A percentile compares a stretch with the other conserved stretches of the same genome.
Conservation (phyloP, 1,140 invertebrate species). For the Neodiprion pinetum region DNA sequence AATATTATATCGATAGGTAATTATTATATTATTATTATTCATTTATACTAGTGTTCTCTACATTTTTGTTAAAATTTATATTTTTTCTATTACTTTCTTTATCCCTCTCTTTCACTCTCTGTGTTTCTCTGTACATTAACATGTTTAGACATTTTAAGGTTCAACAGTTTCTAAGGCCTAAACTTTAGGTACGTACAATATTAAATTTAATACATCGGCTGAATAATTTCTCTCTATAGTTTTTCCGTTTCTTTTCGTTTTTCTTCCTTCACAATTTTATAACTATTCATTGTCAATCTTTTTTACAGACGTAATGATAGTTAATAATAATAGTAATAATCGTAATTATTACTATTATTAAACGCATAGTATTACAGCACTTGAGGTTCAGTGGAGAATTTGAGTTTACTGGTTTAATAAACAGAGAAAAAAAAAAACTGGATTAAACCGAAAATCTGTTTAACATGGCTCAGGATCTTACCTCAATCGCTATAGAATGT, state of each 20-base stretch:
- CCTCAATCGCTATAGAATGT: not conserved
- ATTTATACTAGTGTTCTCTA: conserved; percentile 15
- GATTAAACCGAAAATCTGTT: not conserved
- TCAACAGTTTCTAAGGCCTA: conserved; percentile 45
- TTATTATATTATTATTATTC: conserved; percentile 18
- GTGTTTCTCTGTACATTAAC: conserved; percentile 22
- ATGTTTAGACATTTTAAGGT: conserved; percentile 32
- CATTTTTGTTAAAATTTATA: conserved; percentile 20
- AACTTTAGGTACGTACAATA: conserved; percentile 34
- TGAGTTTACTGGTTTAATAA: not conserved
- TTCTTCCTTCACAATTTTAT: conserved; percentile 20
- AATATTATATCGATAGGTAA: not conserved
- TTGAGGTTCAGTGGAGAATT: not conserved
- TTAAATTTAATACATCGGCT: not conserved
- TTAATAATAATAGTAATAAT: too few species aligned
- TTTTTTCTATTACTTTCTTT: conserved; percentile 12
- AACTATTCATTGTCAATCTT: conserved; percentile 30
- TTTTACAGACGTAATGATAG: conserved; percentile 3
- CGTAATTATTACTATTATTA: not conserved
- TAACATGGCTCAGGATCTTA: not conserved
- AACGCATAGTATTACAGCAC: not conserved
- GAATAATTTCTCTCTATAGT: conserved; percentile 1
- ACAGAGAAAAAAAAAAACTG: not conserved
- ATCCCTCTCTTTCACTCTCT: conserved; percentile 11
- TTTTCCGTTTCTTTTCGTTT: not conserved